Base-by-base conservation (phyloP, 1,140 invertebrate genomes). In the Hesperophylax magnus region DNA sequence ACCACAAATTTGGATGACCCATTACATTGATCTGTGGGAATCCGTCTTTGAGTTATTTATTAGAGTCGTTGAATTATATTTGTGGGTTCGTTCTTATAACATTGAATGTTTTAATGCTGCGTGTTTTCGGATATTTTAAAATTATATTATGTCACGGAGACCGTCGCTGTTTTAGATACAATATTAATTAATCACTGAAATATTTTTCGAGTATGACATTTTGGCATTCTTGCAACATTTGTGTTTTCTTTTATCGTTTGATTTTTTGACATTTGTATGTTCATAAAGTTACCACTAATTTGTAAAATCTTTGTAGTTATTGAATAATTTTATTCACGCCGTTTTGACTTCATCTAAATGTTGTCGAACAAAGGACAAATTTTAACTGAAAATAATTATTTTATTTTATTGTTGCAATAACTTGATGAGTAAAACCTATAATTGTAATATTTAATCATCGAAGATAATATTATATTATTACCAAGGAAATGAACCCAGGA, bases 1-100 rank as follows among this genome's bases (percentile, higher is more conserved):
- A 27, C 54, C 20, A 8, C 39, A 76, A 58, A 76, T 76, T 31
- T 76, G 72, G 72, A 56, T 76, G 72, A 76, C 72, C 72, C 39
- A 74, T 74, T 18, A 74, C 20, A 60, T 34, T 60, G 54, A 60
- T 58, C 54, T 58, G 54, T 76, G 72, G 72, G 72, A 76, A 76
- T 60, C n/a, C 14, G 54, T 60, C 17, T 58, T 14, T 60, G 53
- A 76, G 72, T 76, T 34, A 76, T 76, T 61, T 76, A 76, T 76
- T 60, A 20, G 8, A 56, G 56, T 31, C 56, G 31, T 76, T 76
- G 60, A 61, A 76, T 74, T 76, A 76, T 14, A 47, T 47, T 47
- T 14, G 39, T 14, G 39, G 54, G 11, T 76, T 76, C 60, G 54
- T 76, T 76, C 18, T 20, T 34, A 11, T 58, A 76, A 76, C 54